These are phyloP conservation scores for Dermatophagoides farinae DNA, from an alignment of 1,140 invertebrate species.

Conservation along the genomic window DNA sequence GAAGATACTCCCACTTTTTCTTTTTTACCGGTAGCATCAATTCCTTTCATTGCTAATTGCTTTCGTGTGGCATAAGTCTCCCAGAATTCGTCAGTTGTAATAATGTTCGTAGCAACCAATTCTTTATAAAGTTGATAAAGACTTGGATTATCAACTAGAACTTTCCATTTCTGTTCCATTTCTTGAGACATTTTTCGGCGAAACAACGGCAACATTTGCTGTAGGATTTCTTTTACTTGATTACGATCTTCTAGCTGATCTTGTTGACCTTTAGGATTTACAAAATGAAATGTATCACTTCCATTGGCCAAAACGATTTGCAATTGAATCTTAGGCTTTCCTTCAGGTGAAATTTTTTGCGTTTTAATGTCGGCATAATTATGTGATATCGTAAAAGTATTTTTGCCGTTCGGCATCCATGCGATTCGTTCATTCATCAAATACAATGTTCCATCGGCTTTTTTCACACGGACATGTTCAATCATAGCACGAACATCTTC, in stretches of 20 bases:
- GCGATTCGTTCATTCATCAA: constrained; percentile 83
- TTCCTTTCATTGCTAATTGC: constrained; percentile 15
- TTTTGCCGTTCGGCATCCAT: constrained; percentile 76
- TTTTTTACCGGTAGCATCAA: neutral
- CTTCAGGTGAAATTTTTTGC: constrained; percentile 95
- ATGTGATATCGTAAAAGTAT: constrained; percentile 74
- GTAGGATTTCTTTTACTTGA: constrained; percentile 74
- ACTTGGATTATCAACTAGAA: constrained; percentile 33
- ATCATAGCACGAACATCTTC: constrained; percentile 86
- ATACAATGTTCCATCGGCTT: constrained; percentile 83
- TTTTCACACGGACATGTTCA: constrained; percentile 76
- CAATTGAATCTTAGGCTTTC: constrained; percentile 94
- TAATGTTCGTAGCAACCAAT: constrained; percentile 76
- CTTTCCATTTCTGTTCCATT: constrained; percentile 32
- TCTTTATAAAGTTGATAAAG: constrained; percentile 41
- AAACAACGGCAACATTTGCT: constrained; percentile 81
- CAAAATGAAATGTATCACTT: constrained; percentile 93
- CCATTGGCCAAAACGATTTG: constrained; percentile 83
- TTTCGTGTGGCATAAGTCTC: constrained; percentile 22
- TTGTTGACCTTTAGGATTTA: constrained; percentile 55
- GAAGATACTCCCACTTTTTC: constrained; percentile 23
- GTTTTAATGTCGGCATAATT: constrained; percentile 88
- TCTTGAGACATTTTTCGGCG: constrained; percentile 81
- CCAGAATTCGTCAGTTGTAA: constrained; percentile 93
- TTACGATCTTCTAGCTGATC: constrained; percentile 74